phyloP scores from a whole-genome alignment of 2,113 vertebrate species.

The Neomonachus schauinslandi region DNA sequence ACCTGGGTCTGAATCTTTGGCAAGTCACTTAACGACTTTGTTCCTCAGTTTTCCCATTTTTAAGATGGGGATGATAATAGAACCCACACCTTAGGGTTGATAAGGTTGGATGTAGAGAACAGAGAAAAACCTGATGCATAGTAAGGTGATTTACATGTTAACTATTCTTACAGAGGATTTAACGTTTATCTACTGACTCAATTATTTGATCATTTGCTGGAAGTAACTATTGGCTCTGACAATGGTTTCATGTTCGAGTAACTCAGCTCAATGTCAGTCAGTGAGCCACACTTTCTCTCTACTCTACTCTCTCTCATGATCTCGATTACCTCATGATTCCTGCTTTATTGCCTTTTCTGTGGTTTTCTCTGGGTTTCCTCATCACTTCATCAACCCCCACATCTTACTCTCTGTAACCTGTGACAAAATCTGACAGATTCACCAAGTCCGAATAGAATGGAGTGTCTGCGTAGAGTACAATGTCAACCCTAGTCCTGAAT shows the following conservation, averaged over 20 bases:
- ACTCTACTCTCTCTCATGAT: neutral
- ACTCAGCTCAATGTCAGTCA: neutral
- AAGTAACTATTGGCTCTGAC: neutral
- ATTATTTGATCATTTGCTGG: neutral
- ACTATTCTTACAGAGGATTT: neutral
- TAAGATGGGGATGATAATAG: neutral
- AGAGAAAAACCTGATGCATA: neutral
- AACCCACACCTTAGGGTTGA: neutral
- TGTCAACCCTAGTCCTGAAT: neutral
- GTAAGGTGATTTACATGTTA: neutral
- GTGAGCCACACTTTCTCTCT: neutral
- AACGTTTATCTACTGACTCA: neutral
- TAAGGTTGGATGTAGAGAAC: neutral
- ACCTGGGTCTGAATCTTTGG: neutral
- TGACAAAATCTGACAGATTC: neutral
- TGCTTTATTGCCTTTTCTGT: neutral
- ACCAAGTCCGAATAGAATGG: neutral
- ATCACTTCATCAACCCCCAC: neutral
- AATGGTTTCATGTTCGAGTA: neutral
- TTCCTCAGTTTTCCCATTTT: neutral
- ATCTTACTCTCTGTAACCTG: neutral
- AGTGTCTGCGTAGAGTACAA: neutral
- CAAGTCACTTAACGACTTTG: neutral
- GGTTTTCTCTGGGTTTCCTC: neutral
- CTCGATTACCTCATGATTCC: neutral